These are phyloP conservation scores for Sebastes wilsoni DNA, from an alignment of 2,797 vertebrate genomes.

Conservation along the genomic window DNA sequence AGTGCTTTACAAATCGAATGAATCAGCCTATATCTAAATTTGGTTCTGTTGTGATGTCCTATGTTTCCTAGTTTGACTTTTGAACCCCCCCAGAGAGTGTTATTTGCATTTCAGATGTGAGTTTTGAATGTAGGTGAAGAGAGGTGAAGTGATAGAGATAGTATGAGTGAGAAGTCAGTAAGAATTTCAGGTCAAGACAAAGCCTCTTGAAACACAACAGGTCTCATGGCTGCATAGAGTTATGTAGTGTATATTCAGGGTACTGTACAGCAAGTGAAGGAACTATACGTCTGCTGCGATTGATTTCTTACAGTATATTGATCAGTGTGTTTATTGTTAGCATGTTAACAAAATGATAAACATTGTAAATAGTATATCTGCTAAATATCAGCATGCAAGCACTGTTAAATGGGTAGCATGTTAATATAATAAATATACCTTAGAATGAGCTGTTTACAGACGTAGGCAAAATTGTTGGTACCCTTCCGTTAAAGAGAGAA, in stretches of 20 bases:
- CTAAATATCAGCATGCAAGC: no score
- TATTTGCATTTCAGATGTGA: neutral
- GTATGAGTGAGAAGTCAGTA: neutral
- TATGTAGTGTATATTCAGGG: neutral
- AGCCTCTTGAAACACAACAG: neutral
- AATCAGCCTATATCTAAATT: neutral
- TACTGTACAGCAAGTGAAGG: neutral
- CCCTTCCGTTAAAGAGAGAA: no score
- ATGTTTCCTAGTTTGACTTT: neutral
- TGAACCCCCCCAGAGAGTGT: neutral
- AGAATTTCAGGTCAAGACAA: neutral
- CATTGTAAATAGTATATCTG: neutral
- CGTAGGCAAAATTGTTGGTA: no score
- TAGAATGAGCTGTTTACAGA: no score
- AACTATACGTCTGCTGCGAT: neutral
- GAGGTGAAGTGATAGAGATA: neutral
- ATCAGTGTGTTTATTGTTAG: neutral
- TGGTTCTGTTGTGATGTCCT: neutral
- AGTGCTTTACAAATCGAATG: neutral
- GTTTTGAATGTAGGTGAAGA: neutral
- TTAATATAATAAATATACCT: no score
- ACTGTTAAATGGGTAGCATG: no score
- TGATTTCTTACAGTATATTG: neutral
- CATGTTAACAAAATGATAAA: neutral
- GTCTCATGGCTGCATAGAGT: neutral